Conservation (phyloP, 2,113 vertebrate species). For the Garra rufa region DNA sequence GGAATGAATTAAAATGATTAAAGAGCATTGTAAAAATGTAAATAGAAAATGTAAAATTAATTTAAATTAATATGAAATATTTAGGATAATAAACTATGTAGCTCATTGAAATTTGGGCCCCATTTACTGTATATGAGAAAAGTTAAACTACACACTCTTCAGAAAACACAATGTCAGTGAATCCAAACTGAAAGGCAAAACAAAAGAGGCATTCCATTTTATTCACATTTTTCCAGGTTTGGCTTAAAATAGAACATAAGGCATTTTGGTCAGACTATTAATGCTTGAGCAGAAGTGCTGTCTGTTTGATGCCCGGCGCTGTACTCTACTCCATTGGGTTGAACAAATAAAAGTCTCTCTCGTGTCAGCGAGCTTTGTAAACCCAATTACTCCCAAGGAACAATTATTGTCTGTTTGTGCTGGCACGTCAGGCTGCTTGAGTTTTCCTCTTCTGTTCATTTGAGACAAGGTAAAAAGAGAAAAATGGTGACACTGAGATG, state of each 20-base stretch:
- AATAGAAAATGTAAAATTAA: too few relatives aligned
- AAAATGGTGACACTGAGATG: constrained; percentile 28
- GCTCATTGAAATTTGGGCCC: not conserved
- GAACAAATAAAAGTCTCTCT: constrained; percentile 43
- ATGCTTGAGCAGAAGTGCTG: constrained; percentile 10
- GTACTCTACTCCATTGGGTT: constrained; percentile 20
- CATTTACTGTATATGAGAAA: not conserved
- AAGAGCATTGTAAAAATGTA: too few relatives aligned
- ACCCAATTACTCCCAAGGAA: constrained; percentile 39
- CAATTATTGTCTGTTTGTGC: constrained; percentile 44
- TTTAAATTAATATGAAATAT: too few relatives aligned
- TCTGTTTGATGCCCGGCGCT: constrained; percentile 14
- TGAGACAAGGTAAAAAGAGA: constrained; percentile 22
- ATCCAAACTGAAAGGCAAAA: not conserved
- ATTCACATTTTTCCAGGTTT: not conserved
- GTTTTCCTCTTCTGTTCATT: constrained; percentile 11
- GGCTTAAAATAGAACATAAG: not conserved
- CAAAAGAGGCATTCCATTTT: not conserved
- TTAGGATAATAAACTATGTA: not conserved
- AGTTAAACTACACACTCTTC: not conserved
- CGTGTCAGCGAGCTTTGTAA: constrained; percentile 41
- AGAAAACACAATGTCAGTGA: not conserved
- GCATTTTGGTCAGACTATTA: constrained; percentile 3
- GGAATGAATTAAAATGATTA: too few relatives aligned
- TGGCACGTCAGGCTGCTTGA: constrained; percentile 17